Conservation (phyloP, 2,113 vertebrate species). For the Chelonoidis abingdonii region DNA sequence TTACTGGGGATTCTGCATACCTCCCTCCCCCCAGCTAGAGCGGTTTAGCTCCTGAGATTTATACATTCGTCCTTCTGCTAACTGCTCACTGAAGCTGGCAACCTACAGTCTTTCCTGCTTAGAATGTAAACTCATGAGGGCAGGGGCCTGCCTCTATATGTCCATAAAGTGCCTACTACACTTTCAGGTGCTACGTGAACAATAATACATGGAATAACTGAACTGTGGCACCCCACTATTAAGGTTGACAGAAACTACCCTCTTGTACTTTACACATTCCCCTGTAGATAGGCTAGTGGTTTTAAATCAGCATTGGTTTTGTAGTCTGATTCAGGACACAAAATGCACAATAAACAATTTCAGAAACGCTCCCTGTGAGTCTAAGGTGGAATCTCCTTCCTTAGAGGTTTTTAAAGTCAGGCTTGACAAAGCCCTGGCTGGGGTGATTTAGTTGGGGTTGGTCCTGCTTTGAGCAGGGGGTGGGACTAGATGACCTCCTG, state of each 20-base stretch:
- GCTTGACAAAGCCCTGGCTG: too few relatives aligned
- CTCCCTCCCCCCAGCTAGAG: neutral
- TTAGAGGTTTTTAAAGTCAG: too few relatives aligned
- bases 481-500: too few relatives aligned
- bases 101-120: accelerated
- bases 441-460: too few relatives aligned
- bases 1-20: neutral
- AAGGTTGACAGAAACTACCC: neutral
- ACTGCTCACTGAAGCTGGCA: neutral
- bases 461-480: too few relatives aligned
- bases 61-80: neutral
- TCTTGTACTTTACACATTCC: neutral
- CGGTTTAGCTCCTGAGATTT: neutral
- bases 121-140: neutral
- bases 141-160: neutral
- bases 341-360: too few relatives aligned
- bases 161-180: neutral
- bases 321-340: neutral
- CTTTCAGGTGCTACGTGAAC: accelerated
- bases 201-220: neutral
- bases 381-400: too few relatives aligned
- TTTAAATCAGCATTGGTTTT: neutral
- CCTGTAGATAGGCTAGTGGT: neutral
- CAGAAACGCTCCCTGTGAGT: too few relatives aligned
- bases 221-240: neutral